These are phyloP conservation scores for Falco concolor DNA, from an alignment of 2,797 vertebrate genomes.

Conservation along the genomic window DNA sequence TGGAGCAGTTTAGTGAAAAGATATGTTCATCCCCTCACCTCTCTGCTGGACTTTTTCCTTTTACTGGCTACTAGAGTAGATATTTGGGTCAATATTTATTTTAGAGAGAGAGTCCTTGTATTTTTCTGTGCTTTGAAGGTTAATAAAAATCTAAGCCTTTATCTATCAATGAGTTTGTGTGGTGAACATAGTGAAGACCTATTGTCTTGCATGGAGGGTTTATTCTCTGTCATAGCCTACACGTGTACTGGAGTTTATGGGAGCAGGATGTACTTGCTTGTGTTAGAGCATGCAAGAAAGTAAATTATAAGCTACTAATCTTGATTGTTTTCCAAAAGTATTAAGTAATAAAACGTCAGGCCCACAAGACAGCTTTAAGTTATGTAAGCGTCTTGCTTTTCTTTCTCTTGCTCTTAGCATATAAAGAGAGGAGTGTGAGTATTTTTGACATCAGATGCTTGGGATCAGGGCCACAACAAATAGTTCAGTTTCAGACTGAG, in stretches of 20 bases:
- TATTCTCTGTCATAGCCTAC: not conserved
- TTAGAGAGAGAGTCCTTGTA: not conserved
- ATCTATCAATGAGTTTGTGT: rapidly evolving
- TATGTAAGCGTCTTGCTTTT: not conserved
- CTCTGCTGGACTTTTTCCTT: not conserved
- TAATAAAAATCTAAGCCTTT: not conserved
- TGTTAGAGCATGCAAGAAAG: not conserved
- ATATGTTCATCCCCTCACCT: not conserved
- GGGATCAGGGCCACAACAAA: not conserved
- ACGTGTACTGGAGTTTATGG: not conserved
- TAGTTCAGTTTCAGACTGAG: not conserved
- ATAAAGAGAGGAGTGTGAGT: not conserved
- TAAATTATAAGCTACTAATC: not conserved
- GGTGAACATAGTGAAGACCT: not conserved
- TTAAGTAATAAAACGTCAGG: not conserved
- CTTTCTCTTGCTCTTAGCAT: not conserved
- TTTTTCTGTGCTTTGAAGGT: not conserved
- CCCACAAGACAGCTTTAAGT: not conserved
- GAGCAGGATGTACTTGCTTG: not conserved
- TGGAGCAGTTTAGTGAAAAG: not conserved
- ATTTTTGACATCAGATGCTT: not conserved
- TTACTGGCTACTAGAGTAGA: not conserved
- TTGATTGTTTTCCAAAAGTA: not conserved
- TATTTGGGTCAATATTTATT: not conserved
- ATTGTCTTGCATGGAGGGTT: not conserved